phyloP scores from a whole-genome alignment of 2,888 invertebrate species.

The Eupithecia pulchellata region DNA sequence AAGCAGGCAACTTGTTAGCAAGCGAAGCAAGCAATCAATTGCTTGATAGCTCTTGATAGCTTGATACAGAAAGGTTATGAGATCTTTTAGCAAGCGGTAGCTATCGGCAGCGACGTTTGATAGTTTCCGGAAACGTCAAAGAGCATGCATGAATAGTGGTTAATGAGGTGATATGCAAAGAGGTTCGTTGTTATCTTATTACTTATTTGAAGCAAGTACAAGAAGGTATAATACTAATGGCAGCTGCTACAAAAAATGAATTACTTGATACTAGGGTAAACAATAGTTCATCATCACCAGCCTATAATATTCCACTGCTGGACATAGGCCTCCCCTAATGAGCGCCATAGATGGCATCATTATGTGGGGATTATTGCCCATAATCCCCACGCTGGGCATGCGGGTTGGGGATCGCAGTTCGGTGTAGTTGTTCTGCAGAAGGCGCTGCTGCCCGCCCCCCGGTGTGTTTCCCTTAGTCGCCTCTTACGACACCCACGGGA shows the following conservation, averaged over 20 bases:
- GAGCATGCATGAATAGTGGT: neutral
- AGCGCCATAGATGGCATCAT: too few relatives aligned
- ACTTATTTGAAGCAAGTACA: neutral
- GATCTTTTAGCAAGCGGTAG: slow-evolving; percentile 25
- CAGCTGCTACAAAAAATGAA: neutral
- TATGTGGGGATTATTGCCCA: too few relatives aligned
- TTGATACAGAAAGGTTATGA: slow-evolving; percentile 33
- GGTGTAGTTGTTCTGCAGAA: too few relatives aligned
- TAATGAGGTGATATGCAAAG: slow-evolving; percentile 14
- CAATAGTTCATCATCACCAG: too few relatives aligned
- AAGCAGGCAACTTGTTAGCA: slow-evolving; percentile 34
- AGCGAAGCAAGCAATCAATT: slow-evolving; percentile 29
- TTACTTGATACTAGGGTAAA: neutral
- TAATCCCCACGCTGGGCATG: too few relatives aligned
- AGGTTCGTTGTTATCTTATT: neutral
- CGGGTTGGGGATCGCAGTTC: too few relatives aligned
- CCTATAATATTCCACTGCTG: too few relatives aligned
- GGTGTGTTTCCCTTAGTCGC: too few relatives aligned
- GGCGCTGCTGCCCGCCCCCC: too few relatives aligned
- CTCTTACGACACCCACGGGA: too few relatives aligned
- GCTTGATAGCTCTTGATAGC: slow-evolving; percentile 27
- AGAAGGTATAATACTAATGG: neutral
- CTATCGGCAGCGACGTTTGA: slow-evolving; percentile 7
- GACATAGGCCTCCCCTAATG: too few relatives aligned
- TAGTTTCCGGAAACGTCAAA: slow-evolving; percentile 25